Evolutionary conservation across 2,888 invertebrate species (phyloP), one percentile per base, ranked within the genome.

Genomic region (Pemphredon lugubris): DNA sequence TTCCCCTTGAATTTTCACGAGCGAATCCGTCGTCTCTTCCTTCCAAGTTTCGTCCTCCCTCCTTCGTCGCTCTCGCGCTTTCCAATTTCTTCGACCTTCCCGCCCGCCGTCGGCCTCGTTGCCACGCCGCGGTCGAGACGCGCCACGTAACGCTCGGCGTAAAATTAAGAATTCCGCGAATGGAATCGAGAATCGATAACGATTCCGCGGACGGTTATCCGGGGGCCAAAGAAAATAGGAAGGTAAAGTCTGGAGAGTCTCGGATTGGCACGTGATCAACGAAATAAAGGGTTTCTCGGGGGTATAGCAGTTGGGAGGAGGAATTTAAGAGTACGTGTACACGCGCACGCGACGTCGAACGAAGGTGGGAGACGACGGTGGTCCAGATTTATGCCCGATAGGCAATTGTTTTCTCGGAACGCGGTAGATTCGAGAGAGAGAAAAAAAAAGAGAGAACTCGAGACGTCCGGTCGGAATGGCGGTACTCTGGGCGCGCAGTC

Each of bases 321-420:
- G n/a, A 55, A 68, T 70, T 73, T 73, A 73, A 61, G 73, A 61
- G 64, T 68, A 30, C 42, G n/a, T n/a, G 3, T 13, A 40, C 6
- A 42, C 51, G 26, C 9, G 48, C 7, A 14, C 11, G 30, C 13
- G 13, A n/a, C n/a, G 16, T 2, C 18, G 18, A 18, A 18, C 32
- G n/a, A 14, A 37, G 40, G 34, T 30, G 50, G 51, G 34, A 63
- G 37, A 20, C 32, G 34, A 9, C 21, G 44, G 18, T 0, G 34
- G 70, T 50, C 21, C 61, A 68, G 82, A 83, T 85, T 84, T 85
- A 85, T 83, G 70, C 77, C 67, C 80, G 61, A 69, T 79, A 79
- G 83, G 82, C 84, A 83, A 85, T 84, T 85, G 84, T 85, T 85
- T 84, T 81, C 81, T 69, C 74, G 75, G 77, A 80, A 81, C 75